phyloP scores from a whole-genome alignment of 1,140 invertebrate species.

The Trichomalopsis sarcophagae region DNA sequence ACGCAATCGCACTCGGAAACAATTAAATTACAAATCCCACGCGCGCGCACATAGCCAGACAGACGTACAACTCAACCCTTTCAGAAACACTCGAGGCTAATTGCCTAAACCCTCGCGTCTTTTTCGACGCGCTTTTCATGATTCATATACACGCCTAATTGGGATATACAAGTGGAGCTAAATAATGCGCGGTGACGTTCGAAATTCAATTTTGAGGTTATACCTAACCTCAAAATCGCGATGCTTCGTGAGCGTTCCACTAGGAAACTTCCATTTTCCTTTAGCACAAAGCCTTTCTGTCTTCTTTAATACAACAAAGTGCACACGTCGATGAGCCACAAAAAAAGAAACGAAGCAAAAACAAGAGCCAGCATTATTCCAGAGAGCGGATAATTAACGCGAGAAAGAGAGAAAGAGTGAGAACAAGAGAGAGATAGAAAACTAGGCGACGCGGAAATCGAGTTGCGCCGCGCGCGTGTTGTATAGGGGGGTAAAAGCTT shows the following conservation, averaged over 20 bases:
- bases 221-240: neutral
- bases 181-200: too few species aligned
- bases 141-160: slow-evolving; percentile 5
- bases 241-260: neutral
- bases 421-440: neutral
- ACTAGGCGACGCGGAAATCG: slow-evolving; percentile 35
- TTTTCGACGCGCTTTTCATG: slow-evolving; percentile 15
- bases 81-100: slow-evolving; percentile 27
- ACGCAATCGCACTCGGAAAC: neutral
- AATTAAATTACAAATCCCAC: neutral
- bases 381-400: neutral
- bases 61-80: neutral
- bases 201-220: neutral
- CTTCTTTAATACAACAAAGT: neutral
- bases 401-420: neutral
- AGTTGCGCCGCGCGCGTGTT: slow-evolving; percentile 1
- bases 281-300: neutral
- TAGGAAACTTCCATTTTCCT: neutral
- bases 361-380: neutral
- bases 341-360: neutral
- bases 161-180: neutral
- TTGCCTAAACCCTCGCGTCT: neutral
- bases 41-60: neutral
- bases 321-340: neutral
- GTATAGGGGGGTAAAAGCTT: neutral